Percentiles rank a stretch among this genome's conserved stretches.
phyloP scores from a whole-genome alignment of 2,113 vertebrate genomes.

The Aix galericulata region DNA sequence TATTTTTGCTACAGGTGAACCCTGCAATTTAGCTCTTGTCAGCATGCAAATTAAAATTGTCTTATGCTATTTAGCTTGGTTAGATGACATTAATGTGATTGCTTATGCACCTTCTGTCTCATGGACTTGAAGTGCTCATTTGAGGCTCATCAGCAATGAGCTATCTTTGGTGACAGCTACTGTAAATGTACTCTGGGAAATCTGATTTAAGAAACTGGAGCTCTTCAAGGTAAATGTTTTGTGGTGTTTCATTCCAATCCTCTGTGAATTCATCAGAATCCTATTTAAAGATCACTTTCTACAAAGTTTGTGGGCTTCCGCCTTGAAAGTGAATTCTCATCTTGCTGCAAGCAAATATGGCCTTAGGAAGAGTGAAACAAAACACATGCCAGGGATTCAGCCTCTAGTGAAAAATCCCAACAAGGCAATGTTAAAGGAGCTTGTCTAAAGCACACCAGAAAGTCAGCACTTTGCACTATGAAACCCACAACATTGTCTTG shows the following conservation, averaged over 20 bases:
- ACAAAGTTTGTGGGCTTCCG: neutral
- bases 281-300: slow-evolving; percentile 39
- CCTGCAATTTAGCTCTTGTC: slow-evolving; percentile 43
- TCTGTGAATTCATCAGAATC: neutral
- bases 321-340: neutral
- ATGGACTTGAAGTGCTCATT: slow-evolving; percentile 22
- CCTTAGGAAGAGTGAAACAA: neutral
- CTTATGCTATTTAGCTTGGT: slow-evolving; percentile 32
- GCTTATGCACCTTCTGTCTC: slow-evolving; percentile 42
- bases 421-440: neutral
- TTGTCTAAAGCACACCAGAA: neutral
- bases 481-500: neutral
- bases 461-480: neutral
- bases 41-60: slow-evolving; percentile 42
- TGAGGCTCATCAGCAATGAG: slow-evolving; percentile 38
- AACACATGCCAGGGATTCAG: neutral
- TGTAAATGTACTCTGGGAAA: slow-evolving; percentile 16
- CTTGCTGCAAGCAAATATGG: neutral
- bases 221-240: slow-evolving; percentile 47
- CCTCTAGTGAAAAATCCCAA: neutral
- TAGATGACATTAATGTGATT: slow-evolving; percentile 46
- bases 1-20: slow-evolving; percentile 50
- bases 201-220: slow-evolving; percentile 14
- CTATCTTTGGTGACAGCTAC: slow-evolving; percentile 61
- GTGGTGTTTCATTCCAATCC: neutral